Base-by-base conservation (phyloP, 2,888 invertebrate genomes). In the Pseudeuparius sepicola region DNA sequence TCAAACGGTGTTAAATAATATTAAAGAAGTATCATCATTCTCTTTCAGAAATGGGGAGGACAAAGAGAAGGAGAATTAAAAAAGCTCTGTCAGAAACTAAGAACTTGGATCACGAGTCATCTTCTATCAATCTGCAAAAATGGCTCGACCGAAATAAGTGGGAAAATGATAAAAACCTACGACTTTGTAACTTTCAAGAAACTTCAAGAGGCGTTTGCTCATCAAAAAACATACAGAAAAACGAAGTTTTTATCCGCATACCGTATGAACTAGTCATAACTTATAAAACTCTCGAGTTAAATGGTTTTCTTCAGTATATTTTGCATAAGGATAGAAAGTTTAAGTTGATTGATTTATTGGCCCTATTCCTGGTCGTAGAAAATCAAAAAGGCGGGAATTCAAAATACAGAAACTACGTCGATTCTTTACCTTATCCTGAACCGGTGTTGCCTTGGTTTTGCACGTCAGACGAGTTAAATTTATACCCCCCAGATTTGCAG, bases 151-250 rank as follows among this genome's bases (percentile, higher is more conserved):
- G n/a, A 14, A 52, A 59, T 41, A 69, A 70, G 31, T 73, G 79
- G 67, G 58, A 59, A 26, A 70, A 75, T 44, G 64, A 68, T 26
- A 66, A 67, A 10, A 66, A 70, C 40, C 57, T 83, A 12, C 59
- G 60, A 14, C 60, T 75, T n/a, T 66, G 70, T 4, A 50, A 66
- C 36, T 87, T 83, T 57, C 44, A 64, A 14, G 54, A 63, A 6
- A 85, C 84, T 4, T 87, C 86, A 5, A 70, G 88, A 36, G 89
- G 89, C 13, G 64, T 89, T 14, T 67, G 73, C 49, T 73, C 82
- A 0, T 72, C 68, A 49, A 65, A 59, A 45, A 59, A 57, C 24
- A 65, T 83, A 18, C 47, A 52, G 5, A 51, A 65, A 14, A 73
- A 74, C 31, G 75, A 78, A 48, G 64, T 68, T 44, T 57, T 80